phyloP scores from a whole-genome alignment of 2,888 invertebrate genomes.

The Platycheirus albimanus region DNA sequence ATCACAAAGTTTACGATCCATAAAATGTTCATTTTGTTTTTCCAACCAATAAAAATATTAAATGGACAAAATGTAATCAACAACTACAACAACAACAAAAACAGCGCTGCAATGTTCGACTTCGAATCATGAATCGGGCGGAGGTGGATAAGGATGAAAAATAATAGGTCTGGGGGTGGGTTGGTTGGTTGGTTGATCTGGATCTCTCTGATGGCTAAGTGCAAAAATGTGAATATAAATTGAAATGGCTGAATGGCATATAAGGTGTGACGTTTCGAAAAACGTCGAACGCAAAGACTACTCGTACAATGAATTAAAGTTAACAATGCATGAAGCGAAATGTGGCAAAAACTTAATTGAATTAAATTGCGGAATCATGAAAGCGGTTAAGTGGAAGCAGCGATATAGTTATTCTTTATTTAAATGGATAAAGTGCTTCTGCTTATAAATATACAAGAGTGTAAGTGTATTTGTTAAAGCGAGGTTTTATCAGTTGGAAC shows the following conservation, averaged over 20 bases:
- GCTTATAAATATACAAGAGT: neutral
- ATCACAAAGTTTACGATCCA: slow-evolving; percentile 68
- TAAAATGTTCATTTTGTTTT: slow-evolving; percentile 64
- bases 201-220: slow-evolving; percentile 10
- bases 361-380: slow-evolving; percentile 59
- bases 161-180: too few relatives aligned
- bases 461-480: neutral
- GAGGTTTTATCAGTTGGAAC: neutral
- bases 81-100: neutral
- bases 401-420: slow-evolving; percentile 17
- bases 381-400: slow-evolving; percentile 23
- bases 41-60: slow-evolving; percentile 60
- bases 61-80: slow-evolving; percentile 67
- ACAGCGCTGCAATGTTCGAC: too few relatives aligned
- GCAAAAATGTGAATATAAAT: slow-evolving; percentile 49
- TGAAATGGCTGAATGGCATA: slow-evolving; percentile 11
- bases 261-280: slow-evolving; percentile 49
- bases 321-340: slow-evolving; percentile 55
- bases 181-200: slow-evolving; percentile 3
- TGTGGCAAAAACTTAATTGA: slow-evolving; percentile 57
- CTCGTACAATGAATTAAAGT: slow-evolving; percentile 53
- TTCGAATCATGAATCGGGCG: neutral
- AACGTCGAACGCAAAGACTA: slow-evolving; percentile 25
- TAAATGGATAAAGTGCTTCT: slow-evolving; percentile 12
- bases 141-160: neutral